These are phyloP conservation scores for Coranthus polyacanthus DNA, from an alignment of 2,797 vertebrate species.

Conservation along the genomic window DNA sequence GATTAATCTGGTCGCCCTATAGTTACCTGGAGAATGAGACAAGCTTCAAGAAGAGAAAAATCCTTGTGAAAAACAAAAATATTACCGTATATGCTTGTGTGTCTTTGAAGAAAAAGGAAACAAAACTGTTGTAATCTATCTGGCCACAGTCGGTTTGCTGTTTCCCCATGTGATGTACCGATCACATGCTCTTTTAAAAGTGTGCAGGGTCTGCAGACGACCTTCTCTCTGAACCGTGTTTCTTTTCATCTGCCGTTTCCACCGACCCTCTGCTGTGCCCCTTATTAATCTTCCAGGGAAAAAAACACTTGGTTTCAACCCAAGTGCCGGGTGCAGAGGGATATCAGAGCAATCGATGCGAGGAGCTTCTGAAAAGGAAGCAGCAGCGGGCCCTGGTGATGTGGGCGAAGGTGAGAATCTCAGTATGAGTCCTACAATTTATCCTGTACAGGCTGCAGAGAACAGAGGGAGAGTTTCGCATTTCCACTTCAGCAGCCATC, in stretches of 20 bases:
- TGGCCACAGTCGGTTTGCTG: not conserved
- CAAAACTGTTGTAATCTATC: conserved; percentile 17
- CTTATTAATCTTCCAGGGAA: conserved; percentile 70
- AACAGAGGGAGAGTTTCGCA: conserved; percentile 51
- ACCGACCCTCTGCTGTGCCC: conserved; percentile 52
- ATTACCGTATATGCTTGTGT: conserved; percentile 7
- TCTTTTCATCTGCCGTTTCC: conserved; percentile 69
- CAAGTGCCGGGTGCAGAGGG: conserved; percentile 43
- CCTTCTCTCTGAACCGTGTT: conserved; percentile 61
- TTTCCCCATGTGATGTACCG: conserved; percentile 32
- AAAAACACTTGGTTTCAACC: conserved; percentile 22
- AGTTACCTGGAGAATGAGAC: conserved; percentile 45
- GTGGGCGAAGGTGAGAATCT: conserved; percentile 72
- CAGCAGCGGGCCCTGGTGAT: conserved; percentile 43
- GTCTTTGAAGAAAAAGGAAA: conserved; percentile 24
- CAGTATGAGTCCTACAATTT: conserved; percentile 59
- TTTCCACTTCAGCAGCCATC: conserved; percentile 67
- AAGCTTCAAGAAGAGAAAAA: conserved; percentile 44
- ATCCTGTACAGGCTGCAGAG: conserved; percentile 47
- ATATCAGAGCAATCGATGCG: conserved; percentile 70
- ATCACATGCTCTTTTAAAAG: conserved; percentile 61
- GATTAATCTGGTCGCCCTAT: conserved; percentile 54
- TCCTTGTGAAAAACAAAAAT: conserved; percentile 9
- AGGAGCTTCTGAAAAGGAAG: conserved; percentile 64
- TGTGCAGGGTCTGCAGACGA: conserved; percentile 44